Base-by-base conservation (phyloP, 64 coral and sea anemone species). In the Acropora yongei region DNA sequence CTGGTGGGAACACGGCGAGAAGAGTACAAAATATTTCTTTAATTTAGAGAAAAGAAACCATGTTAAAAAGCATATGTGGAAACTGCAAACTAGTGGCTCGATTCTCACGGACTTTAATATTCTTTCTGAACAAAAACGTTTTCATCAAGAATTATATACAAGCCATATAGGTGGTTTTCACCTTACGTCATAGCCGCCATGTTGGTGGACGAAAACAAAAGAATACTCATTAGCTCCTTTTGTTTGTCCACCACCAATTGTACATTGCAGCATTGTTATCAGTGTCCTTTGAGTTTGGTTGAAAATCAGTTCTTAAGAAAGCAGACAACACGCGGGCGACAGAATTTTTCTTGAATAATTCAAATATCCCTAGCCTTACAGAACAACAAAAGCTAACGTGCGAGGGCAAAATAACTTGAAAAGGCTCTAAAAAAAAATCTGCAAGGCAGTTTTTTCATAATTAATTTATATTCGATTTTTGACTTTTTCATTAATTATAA, bases 111-210 rank as follows among this genome's bases (percentile, higher is more conserved):
- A 75, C 73, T 75, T 75, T 11, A 75, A 75, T 43, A 75, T 75
- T 44, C 40, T 75, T 42, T 75, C 73, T 8, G 39, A 75, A 75
- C 73, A 75, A 43, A 42, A 43, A 43, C 40, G 73, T 5, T 75
- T 75, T 75, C 45, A 75, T 75, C 73, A 75, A 43, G 73, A 75
- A 44, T 44, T 75, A 43, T 75, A 75, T 75, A 75, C 73, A 5
- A 44, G 73, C 39, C 19, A 4, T 11, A 75, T 12, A 30, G 30
- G 30, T 30, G 30, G 30, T 30, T 30, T 30, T 30, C 30, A 30
- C 30, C 30, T 30, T 30, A 30, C 30, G 30, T 30, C 30, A 30
- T 30, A 30, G 30, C 30, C 30, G 30, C 30, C 30, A 30, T 30
- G 30, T 30, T 30, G 30, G 30, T 30, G 30, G 30, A 30, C 30